Percentiles rank a stretch among this genome's conserved stretches.
phyloP scores from a whole-genome alignment of 2,888 invertebrate species.

The Tenthredo livida region DNA sequence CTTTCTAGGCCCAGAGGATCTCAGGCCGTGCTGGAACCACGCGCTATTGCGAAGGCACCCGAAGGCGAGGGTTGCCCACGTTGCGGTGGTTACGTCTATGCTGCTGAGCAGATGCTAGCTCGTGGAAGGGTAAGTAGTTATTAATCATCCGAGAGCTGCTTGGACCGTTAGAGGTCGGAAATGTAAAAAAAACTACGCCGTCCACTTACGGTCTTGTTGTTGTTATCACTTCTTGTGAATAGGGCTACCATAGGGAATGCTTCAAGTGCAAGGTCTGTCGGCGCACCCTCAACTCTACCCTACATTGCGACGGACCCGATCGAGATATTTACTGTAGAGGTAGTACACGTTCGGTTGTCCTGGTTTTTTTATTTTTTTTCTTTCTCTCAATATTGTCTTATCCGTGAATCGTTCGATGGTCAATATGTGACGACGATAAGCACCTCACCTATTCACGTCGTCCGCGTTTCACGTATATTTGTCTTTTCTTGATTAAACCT shows the following conservation, averaged over 20 bases:
- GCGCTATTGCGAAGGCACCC: conserved; percentile 89
- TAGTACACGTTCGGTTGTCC: conserved; percentile 77
- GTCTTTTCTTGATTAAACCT: neutral
- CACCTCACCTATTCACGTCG: conserved; percentile 21
- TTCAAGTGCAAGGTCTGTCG: conserved; percentile 93
- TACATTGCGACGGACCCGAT: conserved; percentile 96
- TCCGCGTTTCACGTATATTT: conserved; percentile 17
- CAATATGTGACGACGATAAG: neutral
- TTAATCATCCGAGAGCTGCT: neutral
- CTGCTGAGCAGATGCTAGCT: conserved; percentile 95
- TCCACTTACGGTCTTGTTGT: conserved; percentile 52
- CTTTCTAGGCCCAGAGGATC: conserved; percentile 71
- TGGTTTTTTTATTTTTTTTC: conserved; percentile 50
- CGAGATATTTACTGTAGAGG: conserved; percentile 95
- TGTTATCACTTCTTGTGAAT: conserved; percentile 75
- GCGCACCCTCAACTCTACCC: conserved; percentile 91
- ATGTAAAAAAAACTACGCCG: conserved; percentile 39
- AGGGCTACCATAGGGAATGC: conserved; percentile 95
- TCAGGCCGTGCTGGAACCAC: conserved; percentile 84
- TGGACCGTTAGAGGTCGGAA: conserved; percentile 46
- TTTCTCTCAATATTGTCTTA: neutral
- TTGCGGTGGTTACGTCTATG: conserved; percentile 93
- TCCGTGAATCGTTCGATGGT: conserved; percentile 7
- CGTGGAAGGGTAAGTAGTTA: conserved; percentile 88
- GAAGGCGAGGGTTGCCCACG: conserved; percentile 93